phyloP scores from a whole-genome alignment of 2,113 vertebrate species.

The Tachuris rubrigastra region DNA sequence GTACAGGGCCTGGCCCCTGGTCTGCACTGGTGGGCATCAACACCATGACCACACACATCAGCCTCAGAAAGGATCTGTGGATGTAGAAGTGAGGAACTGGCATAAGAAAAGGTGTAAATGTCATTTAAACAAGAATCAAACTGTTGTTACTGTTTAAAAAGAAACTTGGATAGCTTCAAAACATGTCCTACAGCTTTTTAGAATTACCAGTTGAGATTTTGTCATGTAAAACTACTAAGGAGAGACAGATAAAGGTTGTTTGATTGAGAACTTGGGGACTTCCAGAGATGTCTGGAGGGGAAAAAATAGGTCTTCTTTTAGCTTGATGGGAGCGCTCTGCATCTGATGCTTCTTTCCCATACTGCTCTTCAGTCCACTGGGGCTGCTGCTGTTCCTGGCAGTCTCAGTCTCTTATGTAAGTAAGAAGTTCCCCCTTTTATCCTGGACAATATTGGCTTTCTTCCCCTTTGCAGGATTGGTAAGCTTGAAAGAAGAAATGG shows the following conservation, averaged over 20 bases:
- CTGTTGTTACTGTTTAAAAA: not conserved
- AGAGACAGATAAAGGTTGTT: not conserved
- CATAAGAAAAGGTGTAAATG: not conserved
- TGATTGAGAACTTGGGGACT: not conserved
- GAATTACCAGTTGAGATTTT: not conserved
- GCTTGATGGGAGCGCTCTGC: not conserved
- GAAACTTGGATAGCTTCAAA: not conserved
- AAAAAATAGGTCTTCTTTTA: not conserved
- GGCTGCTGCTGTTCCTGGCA: not conserved
- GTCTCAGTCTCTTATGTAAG: not conserved
- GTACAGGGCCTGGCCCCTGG: not conserved
- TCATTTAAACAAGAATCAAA: not conserved
- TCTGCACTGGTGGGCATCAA: not conserved
- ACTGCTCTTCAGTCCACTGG: not conserved
- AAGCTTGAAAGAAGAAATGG: not conserved
- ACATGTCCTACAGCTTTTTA: not conserved
- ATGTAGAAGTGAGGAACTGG: not conserved
- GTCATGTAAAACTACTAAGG: not conserved
- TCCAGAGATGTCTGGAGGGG: conserved; percentile 1
- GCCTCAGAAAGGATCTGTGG: not conserved
- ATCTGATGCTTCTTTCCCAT: not conserved
- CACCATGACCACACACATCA: accelerated
- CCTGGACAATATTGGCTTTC: not conserved
- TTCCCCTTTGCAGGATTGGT: not conserved
- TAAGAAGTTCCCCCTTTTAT: not conserved